Conservation (phyloP, 2,888 invertebrate genomes). For the Minunthozetes semirufus region DNA sequence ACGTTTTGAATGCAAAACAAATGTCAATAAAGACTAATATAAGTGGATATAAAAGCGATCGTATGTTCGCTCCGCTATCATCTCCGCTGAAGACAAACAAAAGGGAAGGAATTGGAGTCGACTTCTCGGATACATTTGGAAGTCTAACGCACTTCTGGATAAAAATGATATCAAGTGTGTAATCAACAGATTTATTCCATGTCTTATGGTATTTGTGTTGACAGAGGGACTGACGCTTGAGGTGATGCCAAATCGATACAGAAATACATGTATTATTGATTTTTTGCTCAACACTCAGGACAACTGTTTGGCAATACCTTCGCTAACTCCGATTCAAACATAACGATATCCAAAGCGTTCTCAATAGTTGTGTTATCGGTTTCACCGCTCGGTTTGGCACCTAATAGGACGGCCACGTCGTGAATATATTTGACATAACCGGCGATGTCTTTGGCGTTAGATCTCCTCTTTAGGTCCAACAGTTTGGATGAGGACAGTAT, state of each 20-base stretch:
- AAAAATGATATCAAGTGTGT: background rate
- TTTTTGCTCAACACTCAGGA: background rate
- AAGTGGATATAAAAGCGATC: background rate
- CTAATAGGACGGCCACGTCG: conserved; percentile 19
- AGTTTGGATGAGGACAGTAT: background rate
- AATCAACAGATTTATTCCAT: background rate
- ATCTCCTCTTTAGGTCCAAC: background rate
- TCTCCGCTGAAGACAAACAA: background rate
- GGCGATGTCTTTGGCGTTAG: background rate
- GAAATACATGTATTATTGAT: background rate
- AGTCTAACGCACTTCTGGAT: no score
- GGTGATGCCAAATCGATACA: background rate
- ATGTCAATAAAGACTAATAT: background rate
- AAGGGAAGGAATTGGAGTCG: background rate
- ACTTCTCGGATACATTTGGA: no score
- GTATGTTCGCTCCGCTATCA: background rate
- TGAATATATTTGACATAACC: conserved; percentile 4
- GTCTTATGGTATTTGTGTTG: background rate
- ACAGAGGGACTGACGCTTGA: background rate
- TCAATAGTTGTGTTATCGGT: background rate
- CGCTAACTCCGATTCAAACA: conserved; percentile 24
- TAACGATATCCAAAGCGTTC: background rate
- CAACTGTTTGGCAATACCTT: background rate
- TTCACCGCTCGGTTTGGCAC: background rate
- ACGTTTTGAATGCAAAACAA: background rate